A percentile compares a stretch with the other conserved stretches of the same genome.
These are phyloP conservation scores for Zophobas atratus DNA, from an alignment of 1,140 invertebrate genomes.

Conservation along the genomic window DNA sequence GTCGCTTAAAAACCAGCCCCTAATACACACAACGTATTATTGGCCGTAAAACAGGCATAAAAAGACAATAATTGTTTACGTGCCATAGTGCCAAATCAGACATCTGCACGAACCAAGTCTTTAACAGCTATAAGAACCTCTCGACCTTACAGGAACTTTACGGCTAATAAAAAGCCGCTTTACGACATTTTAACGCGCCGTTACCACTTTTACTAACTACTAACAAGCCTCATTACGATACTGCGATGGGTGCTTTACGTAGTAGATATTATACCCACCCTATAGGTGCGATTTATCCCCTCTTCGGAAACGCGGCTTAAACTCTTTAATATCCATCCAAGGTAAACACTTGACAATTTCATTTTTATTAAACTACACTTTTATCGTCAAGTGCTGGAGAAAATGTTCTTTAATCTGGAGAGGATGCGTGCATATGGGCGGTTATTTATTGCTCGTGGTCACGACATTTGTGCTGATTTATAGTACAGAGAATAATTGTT, in stretches of 20 bases:
- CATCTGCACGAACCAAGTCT: slow-evolving; percentile 58
- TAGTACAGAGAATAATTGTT: too few species aligned
- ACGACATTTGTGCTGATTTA: background rate
- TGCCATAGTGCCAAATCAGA: slow-evolving; percentile 54
- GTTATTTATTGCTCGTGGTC: background rate
- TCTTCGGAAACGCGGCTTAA: slow-evolving; percentile 11
- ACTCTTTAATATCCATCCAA: slow-evolving; percentile 9
- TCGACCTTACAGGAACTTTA: slow-evolving; percentile 64
- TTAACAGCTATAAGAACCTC: slow-evolving; percentile 55
- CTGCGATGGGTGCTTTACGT: slow-evolving; percentile 61
- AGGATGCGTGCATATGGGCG: background rate
- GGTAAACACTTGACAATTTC: slow-evolving; percentile 5
- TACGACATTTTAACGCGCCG: slow-evolving; percentile 65
- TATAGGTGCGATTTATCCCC: slow-evolving; percentile 53
- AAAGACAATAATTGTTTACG: slow-evolving; percentile 62
- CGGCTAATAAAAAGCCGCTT: slow-evolving; percentile 66
- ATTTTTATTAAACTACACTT: slow-evolving; percentile 11
- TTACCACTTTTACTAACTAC: slow-evolving; percentile 66
- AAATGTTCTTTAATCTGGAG: background rate
- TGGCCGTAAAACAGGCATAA: slow-evolving; percentile 43
- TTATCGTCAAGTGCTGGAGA: background rate
- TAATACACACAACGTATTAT: slow-evolving; percentile 21
- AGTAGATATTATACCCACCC: slow-evolving; percentile 56
- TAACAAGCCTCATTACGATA: slow-evolving; percentile 66
- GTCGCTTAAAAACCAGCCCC: slow-evolving; percentile 9